Evolutionary conservation across 1,140 invertebrate genomes (phyloP), one percentile per base, ranked within the genome.

Genomic region (Scaptomyza graminum): DNA sequence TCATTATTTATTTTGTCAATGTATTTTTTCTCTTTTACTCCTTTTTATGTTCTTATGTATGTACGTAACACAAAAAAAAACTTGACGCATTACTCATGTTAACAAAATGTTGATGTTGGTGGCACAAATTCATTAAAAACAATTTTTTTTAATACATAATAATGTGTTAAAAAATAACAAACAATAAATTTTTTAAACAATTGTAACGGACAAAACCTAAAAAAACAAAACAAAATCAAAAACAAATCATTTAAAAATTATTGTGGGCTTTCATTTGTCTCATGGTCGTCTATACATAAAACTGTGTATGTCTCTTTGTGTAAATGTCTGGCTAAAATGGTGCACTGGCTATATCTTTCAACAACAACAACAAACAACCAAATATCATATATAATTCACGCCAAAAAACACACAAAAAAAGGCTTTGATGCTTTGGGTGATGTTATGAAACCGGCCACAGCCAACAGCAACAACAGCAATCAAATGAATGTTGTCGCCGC

Each of bases 391-490:
- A 60, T 56, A 55, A 49, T 41, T 44, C 56, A 66, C 41, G 66
- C 59, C 25, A 49, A 59, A 67, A 69, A 28, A 80, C 55, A 68
- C 25, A 73, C 1, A 63, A 70, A 52, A 69, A 69, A 90, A 95
- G 94, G 93, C 85, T 96, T 96, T 92, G 95, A 96, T 93, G 94
- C 94, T 74, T 94, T 96, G 92, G 95, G 95, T 65, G 95, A 95
- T 91, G 93, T 95, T 41, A 90, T 96, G 67, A 94, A 95, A 90
- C 95, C 95, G 64, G 92, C 92, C 52, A 92, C 91, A 47, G 89
- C 91, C 75, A 91, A 66, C 91, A 92, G 52, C 71, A 80, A 80
- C 66, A 66, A 75, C 80, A 92, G 75, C 76, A 90, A 91, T 89
- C 90, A 91, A 87, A 89, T 88, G 75, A 90, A 90, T 82, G 79